These are phyloP conservation scores for Uromys caudimaculatus DNA, from an alignment of 2,797 vertebrate genomes.

Conservation along the genomic window DNA sequence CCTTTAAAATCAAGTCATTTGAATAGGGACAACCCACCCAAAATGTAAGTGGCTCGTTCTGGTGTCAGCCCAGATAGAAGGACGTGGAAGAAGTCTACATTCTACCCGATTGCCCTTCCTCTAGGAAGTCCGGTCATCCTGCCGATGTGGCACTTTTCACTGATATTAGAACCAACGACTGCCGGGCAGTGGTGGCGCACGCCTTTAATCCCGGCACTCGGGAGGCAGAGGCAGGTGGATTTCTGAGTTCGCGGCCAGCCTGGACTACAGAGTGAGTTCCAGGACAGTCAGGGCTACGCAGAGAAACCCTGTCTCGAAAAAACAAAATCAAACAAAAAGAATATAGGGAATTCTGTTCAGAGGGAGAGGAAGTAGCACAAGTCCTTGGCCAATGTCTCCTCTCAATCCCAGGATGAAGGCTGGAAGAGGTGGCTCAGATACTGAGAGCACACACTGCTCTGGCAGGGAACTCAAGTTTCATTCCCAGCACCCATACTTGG, in stretches of 20 bases:
- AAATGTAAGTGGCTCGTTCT: too few relatives aligned
- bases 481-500: background rate
- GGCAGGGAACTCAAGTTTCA: background rate
- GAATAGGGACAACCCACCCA: too few relatives aligned
- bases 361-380: background rate
- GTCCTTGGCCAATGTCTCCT: background rate
- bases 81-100: too few relatives aligned
- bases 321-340: background rate
- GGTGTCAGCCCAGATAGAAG: too few relatives aligned
- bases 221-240: background rate
- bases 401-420: background rate
- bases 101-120: too few relatives aligned
- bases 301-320: background rate
- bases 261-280: background rate
- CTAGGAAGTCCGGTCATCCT: too few relatives aligned
- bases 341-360: background rate
- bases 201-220: background rate
- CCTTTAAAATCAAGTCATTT: too few relatives aligned
- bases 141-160: too few relatives aligned
- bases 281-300: background rate
- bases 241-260: background rate
- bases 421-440: background rate
- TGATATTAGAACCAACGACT: too few relatives aligned
- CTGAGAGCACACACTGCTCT: background rate
- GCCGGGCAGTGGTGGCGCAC: too few relatives aligned